phyloP scores from a whole-genome alignment of 2,113 vertebrate species.

The Lanius ludovicianus region DNA sequence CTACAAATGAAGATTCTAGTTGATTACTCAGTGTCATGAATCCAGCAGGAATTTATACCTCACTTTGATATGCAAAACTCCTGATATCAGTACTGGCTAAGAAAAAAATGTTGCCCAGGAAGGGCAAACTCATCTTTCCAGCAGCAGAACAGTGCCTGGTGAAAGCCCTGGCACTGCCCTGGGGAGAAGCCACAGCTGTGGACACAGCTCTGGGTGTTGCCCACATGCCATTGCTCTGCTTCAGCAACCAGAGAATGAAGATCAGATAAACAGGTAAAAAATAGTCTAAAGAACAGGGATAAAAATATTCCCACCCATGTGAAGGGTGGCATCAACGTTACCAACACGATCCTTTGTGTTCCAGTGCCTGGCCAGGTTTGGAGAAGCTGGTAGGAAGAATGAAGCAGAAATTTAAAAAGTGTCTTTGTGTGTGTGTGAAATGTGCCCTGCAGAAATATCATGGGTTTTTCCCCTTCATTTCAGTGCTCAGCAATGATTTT shows the following conservation, averaged over 20 bases:
- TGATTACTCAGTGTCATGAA: background rate
- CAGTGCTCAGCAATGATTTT: background rate
- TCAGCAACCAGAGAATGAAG: background rate
- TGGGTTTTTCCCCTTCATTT: background rate
- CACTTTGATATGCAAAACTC: background rate
- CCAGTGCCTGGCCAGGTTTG: background rate
- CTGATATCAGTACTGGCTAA: background rate
- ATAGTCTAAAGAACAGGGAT: background rate
- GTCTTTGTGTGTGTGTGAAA: background rate
- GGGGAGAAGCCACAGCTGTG: background rate
- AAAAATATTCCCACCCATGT: fast-evolving
- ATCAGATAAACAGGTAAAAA: background rate
- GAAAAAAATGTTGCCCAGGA: background rate
- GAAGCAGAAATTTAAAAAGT: background rate
- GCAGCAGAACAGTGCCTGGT: background rate
- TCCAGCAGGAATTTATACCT: background rate
- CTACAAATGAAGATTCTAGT: background rate
- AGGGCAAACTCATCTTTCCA: background rate
- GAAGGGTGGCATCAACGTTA: background rate
- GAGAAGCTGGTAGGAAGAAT: background rate
- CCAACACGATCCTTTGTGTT: fast-evolving
- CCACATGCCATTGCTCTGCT: background rate
- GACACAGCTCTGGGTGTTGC: background rate
- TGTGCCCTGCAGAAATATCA: background rate
- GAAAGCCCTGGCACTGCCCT: background rate